Base-by-base conservation (phyloP, 2,113 vertebrate genomes). In the Cyprinodon tularosa region DNA sequence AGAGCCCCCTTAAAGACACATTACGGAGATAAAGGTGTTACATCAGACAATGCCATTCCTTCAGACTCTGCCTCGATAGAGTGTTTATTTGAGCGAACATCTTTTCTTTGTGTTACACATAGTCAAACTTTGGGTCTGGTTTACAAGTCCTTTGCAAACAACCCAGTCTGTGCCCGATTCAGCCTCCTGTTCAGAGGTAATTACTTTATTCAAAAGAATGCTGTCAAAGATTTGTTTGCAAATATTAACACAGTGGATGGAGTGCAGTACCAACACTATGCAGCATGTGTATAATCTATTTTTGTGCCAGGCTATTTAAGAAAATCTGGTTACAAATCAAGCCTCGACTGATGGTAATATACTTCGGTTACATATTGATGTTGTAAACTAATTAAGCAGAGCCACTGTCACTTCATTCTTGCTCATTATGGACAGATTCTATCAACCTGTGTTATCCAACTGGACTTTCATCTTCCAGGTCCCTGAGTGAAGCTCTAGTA, bases 41-140 rank as follows among this genome's bases (percentile, higher is more conserved):
- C 88, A 89, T 86, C 80, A 72, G 77, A 86, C 88, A 73, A 86
- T 78, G 77, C 62, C 74, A 72, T 70, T 76, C 66, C 64, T 62
- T 65, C 72, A 74, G 78, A 77, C 68, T 47, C 45, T 37, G 63
- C 53, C 82, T 70, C 80, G 77, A 84, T 85, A 80, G 72, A 79
- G 47, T 42, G 85, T 84, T 87, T 88, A 76, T 85, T 79, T 88
- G 76, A 80, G 78, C 77, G 61, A 50, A 3, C 45, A 85, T 80
- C 80, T 40, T 80, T 80, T 78, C 22, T 74, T 88, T 88, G 72
- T 77, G 57, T 47, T 75, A 13, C 65, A 76, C 61, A 62, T 48
- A 76, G 69, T 69, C 84, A 69, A 84, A 50, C 53, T 15, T 39
- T 42, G 50, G 66, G 53, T 71, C 22, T 74, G n/a, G 76, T 63